phyloP scores from a whole-genome alignment of 2,888 invertebrate species.

The Lasioglossum lativentre region DNA sequence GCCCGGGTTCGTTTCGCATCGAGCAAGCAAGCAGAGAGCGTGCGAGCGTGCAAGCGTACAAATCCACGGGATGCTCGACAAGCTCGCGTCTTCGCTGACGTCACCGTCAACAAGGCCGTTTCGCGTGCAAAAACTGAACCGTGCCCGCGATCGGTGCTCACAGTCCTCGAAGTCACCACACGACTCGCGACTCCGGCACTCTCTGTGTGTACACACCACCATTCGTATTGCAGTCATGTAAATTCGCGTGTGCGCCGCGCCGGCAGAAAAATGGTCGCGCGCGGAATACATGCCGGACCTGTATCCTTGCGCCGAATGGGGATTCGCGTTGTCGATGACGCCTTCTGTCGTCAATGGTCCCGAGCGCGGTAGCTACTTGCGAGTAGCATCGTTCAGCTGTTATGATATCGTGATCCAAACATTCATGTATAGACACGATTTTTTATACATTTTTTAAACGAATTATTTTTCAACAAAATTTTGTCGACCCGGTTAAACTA shows the following conservation, averaged over 20 bases:
- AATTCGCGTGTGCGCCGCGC: slow-evolving; percentile 37
- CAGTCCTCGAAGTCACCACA: slow-evolving; percentile 18
- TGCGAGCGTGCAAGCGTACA: slow-evolving; percentile 19
- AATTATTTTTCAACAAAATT: too few relatives aligned
- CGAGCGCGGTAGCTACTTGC: background rate
- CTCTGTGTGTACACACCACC: slow-evolving; percentile 15
- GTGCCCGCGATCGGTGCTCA: slow-evolving; percentile 33
- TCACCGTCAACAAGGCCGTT: slow-evolving; percentile 59
- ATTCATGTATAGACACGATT: too few relatives aligned
- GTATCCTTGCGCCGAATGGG: slow-evolving; percentile 7
- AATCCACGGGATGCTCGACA: slow-evolving; percentile 59
- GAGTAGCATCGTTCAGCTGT: background rate
- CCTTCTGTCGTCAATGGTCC: background rate
- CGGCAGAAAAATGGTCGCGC: slow-evolving; percentile 13
- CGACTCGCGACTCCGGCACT: background rate
- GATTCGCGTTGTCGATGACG: background rate
- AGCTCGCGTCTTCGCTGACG: slow-evolving; percentile 58
- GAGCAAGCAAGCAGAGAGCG: slow-evolving; percentile 16
- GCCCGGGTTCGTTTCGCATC: slow-evolving; percentile 52
- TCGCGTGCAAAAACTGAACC: slow-evolving; percentile 60
- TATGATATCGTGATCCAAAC: too few relatives aligned
- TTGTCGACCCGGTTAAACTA: too few relatives aligned
- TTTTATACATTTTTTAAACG: too few relatives aligned
- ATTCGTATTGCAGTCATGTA: slow-evolving; percentile 46
- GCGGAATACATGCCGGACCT: slow-evolving; percentile 12